phyloP scores from a whole-genome alignment of 1,140 invertebrate species.

The Acromyrmex echinatior region DNA sequence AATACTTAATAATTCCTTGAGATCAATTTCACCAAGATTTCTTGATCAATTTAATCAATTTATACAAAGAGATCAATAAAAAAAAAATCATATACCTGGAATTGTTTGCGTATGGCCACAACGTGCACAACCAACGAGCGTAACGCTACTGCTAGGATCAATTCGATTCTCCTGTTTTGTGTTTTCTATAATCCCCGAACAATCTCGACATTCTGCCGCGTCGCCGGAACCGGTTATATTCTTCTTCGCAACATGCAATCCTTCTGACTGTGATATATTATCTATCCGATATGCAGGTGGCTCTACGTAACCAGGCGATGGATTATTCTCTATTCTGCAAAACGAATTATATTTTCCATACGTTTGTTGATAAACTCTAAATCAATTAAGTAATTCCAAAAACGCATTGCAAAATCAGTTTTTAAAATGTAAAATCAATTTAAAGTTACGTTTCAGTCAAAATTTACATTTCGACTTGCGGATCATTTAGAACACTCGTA shows the following conservation, averaged over 20 bases:
- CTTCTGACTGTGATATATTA: constrained; percentile 62
- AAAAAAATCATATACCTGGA: constrained; percentile 58
- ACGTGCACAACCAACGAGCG: constrained; percentile 66
- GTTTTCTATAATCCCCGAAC: constrained; percentile 54
- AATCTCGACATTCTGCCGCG: constrained; percentile 67
- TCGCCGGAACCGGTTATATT: constrained; percentile 60
- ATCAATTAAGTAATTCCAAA: not conserved
- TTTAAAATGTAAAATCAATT: not conserved
- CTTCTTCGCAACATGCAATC: constrained; percentile 5
- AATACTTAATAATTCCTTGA: constrained; percentile 15
- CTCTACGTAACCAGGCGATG: constrained; percentile 42
- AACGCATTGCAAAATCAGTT: not conserved
- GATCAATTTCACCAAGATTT: not conserved
- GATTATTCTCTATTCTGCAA: constrained; percentile 68
- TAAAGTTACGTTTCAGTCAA: not conserved
- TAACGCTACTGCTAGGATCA: constrained; percentile 65
- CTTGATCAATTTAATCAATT: too few relatives aligned
- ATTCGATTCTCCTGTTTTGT: constrained; percentile 61
- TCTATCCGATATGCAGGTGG: constrained; percentile 69
- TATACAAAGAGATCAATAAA: not conserved
- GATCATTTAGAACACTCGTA: too few relatives aligned
- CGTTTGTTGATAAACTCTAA: not conserved
- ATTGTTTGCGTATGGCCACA: constrained; percentile 66
- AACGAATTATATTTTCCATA: not conserved
- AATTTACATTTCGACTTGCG: not conserved